Percentiles rank a stretch among this genome's conserved stretches.
phyloP scores from a whole-genome alignment of 2,113 vertebrate species.

The Eonycteris spelaea region DNA sequence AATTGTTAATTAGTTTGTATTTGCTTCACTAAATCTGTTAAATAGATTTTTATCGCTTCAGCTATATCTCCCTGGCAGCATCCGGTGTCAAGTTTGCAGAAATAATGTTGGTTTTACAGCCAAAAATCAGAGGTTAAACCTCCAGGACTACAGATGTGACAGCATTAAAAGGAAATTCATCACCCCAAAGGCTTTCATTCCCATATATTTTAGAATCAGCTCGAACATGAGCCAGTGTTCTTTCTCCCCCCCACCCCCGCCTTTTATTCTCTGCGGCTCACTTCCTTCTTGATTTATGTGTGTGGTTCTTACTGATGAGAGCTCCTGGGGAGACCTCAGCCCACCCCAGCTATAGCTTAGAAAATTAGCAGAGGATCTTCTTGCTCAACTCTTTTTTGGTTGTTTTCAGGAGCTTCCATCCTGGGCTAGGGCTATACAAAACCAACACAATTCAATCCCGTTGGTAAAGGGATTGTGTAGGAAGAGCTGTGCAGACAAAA shows the following conservation, averaged over 20 bases:
- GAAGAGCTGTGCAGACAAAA: not conserved
- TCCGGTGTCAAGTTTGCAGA: conserved; percentile 69
- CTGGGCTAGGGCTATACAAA: not conserved
- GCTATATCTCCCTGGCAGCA: conserved; percentile 65
- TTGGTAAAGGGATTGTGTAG: not conserved
- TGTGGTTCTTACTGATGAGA: not conserved
- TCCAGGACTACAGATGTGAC: conserved; percentile 60
- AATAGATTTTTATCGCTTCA: conserved; percentile 70
- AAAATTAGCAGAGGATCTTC: not conserved
- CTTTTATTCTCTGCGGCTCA: not conserved
- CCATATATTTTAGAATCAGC: conserved; percentile 48
- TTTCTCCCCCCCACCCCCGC: fast-evolving
- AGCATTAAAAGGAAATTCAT: conserved; percentile 63
- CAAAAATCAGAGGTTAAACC: conserved; percentile 69
- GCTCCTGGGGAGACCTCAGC: not conserved
- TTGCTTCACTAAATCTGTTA: conserved; percentile 76
- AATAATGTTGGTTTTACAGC: conserved; percentile 66
- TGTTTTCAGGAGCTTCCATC: not conserved
- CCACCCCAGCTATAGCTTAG: not conserved
- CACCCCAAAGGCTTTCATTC: conserved; percentile 37
- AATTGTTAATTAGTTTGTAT: conserved; percentile 78
- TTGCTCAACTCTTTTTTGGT: not conserved
- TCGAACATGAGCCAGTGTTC: not conserved
- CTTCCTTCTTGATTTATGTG: conserved; percentile 37
- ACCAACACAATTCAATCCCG: not conserved